Conservation (phyloP, 2,113 vertebrate species). For the Gallinago undulata region DNA sequence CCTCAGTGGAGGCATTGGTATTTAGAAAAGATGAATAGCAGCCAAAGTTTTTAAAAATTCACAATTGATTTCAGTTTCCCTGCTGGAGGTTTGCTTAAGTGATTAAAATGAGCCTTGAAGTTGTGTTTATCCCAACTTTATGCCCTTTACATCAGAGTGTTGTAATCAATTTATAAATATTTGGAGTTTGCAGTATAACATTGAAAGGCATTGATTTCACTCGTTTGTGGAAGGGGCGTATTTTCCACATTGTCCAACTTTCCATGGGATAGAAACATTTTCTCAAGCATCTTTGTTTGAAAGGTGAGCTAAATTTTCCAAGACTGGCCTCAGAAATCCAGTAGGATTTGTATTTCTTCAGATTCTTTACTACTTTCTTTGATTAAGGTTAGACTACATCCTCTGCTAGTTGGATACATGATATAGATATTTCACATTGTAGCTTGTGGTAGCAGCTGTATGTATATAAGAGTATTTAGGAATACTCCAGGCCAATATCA, state of each 20-base stretch:
- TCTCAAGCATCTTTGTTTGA: not conserved
- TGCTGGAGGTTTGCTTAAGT: not conserved
- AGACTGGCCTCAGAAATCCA: not conserved
- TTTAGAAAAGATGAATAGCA: not conserved
- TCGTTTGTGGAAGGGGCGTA: not conserved
- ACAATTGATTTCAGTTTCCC: not conserved
- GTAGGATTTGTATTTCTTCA: not conserved
- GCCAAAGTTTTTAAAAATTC: not conserved
- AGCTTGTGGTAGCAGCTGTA: not conserved
- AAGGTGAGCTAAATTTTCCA: not conserved
- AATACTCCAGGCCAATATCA: not conserved
- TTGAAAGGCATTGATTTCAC: not conserved
- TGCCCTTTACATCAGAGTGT: not conserved
- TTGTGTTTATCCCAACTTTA: not conserved
- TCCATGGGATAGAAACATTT: not conserved
- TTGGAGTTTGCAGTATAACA: not conserved
- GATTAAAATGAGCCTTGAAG: not conserved
- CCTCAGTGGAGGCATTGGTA: not conserved
- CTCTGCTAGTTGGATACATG: rapidly evolving
- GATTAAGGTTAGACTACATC: not conserved
- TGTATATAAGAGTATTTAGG: not conserved
- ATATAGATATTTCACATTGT: not conserved
- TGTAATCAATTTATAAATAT: not conserved
- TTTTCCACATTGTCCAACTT: not conserved
- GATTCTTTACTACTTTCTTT: not conserved